phyloP scores from a whole-genome alignment of 2,113 vertebrate genomes.

The Oryzias javanicus region DNA sequence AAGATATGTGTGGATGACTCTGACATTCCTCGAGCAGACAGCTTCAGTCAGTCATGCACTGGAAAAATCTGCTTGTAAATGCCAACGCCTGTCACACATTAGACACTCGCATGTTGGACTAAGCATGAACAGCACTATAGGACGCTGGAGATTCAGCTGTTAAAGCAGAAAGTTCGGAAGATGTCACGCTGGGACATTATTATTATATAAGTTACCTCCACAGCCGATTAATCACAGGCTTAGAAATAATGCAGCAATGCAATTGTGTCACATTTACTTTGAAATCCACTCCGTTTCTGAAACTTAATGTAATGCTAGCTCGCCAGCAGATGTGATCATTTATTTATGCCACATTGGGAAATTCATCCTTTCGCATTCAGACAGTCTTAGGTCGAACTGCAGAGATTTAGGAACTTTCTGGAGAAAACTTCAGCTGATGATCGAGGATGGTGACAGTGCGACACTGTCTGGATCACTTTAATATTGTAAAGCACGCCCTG shows the following conservation, averaged over 20 bases:
- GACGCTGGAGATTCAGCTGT: conserved; percentile 13
- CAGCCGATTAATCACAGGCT: conserved; percentile 43
- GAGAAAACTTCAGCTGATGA: conserved; percentile 2
- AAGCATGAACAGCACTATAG: conserved; percentile 9
- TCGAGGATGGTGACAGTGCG: neutral
- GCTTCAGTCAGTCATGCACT: conserved; percentile 48
- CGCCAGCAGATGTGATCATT: conserved; percentile 42
- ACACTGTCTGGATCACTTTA: neutral
- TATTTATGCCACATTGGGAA: conserved; percentile 45
- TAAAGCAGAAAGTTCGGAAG: conserved; percentile 10
- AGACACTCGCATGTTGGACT: conserved; percentile 15
- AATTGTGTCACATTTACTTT: conserved; percentile 33
- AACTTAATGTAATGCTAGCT: conserved; percentile 14
- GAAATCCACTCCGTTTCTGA: conserved; percentile 32
- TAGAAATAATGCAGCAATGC: conserved; percentile 11
- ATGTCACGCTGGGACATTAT: conserved; percentile 33
- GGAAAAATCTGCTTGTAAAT: conserved; percentile 47
- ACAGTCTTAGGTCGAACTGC: conserved; percentile 14
- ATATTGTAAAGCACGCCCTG: neutral
- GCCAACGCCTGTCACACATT: conserved; percentile 15
- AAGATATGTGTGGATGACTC: conserved; percentile 52
- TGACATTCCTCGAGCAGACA: conserved; percentile 54
- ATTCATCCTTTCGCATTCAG: conserved; percentile 46
- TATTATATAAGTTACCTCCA: conserved; percentile 13
- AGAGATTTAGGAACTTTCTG: conserved; percentile 14